A percentile compares a stretch with the other conserved stretches of the same genome.
phyloP scores from a whole-genome alignment of 2,888 invertebrate genomes.

The Perizoma flavofasciatum region DNA sequence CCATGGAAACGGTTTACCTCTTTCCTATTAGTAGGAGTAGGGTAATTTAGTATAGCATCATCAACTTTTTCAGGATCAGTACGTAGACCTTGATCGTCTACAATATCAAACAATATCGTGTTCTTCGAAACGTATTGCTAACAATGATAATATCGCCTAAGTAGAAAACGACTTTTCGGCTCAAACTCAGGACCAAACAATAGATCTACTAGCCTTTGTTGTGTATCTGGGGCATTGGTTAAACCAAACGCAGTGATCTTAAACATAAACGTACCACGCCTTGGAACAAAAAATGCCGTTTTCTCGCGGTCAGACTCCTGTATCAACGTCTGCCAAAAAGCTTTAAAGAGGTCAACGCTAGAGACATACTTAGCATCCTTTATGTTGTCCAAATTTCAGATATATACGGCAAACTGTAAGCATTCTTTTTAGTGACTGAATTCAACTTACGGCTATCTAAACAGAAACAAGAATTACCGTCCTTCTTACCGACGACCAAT shows the following conservation, averaged over 20 bases:
- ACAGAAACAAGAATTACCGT: background rate
- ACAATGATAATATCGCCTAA: no score
- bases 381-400: conserved; percentile 1
- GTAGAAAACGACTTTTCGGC: no score
- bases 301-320: background rate
- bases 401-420: background rate
- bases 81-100: no score
- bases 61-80: no score
- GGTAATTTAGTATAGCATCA: no score
- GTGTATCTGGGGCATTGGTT: conserved; percentile 11
- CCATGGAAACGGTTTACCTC: no score
- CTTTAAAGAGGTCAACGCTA: conserved; percentile 1
- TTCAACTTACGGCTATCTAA: conserved; percentile 2
- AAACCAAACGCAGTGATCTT: background rate
- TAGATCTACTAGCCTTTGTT: no score
- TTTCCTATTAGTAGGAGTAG: no score
- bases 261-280: background rate
- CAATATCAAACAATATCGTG: no score
- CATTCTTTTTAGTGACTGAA: background rate
- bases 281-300: background rate
- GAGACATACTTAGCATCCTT: background rate
- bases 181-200: no score
- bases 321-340: background rate
- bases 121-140: no score
- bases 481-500: background rate